A percentile compares a stretch with the other conserved stretches of the same genome.
Conservation (phyloP, 1,140 invertebrate species). For the Telenomus remus region DNA sequence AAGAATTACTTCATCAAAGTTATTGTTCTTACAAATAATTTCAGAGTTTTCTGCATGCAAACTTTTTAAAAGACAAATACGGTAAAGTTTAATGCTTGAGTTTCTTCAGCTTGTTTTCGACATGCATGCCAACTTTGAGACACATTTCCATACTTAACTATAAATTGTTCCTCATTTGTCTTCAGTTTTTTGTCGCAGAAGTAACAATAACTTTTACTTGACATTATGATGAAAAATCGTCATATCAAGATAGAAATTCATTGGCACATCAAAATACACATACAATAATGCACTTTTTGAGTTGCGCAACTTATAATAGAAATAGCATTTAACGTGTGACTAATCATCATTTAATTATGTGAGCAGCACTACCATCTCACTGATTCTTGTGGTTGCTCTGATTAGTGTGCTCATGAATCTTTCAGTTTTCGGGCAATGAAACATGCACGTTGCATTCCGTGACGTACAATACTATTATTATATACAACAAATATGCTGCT, state of each 20-base stretch:
- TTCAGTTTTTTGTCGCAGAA: not conserved
- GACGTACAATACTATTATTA: too few species aligned
- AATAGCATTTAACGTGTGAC: conserved; percentile 5
- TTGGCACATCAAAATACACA: too few species aligned
- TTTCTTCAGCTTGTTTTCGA: conserved; percentile 31
- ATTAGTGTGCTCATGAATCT: conserved; percentile 11
- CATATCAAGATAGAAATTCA: too few species aligned
- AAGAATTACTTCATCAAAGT: conserved; percentile 15
- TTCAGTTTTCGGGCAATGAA: conserved; percentile 4
- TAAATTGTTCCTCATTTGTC: too few species aligned
- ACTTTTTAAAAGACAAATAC: conserved; percentile 20
- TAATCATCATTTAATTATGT: conserved; percentile 6
- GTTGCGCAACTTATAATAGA: not conserved
- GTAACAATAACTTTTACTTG: too few species aligned
- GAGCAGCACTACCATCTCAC: not conserved
- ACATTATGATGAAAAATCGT: too few species aligned
- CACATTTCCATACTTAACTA: too few species aligned
- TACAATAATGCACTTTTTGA: not conserved
- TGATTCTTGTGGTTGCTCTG: conserved; percentile 11
- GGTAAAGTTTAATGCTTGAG: conserved; percentile 28
- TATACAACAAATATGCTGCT: too few species aligned
- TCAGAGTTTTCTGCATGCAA: conserved; percentile 12
- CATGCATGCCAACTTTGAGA: conserved; percentile 19
- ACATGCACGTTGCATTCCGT: conserved; percentile 3
- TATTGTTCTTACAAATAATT: conserved; percentile 2